Evolutionary conservation across 1,140 invertebrate genomes (phyloP), one percentile per base, ranked within the genome.

Genomic region (Orchesella cincta): DNA sequence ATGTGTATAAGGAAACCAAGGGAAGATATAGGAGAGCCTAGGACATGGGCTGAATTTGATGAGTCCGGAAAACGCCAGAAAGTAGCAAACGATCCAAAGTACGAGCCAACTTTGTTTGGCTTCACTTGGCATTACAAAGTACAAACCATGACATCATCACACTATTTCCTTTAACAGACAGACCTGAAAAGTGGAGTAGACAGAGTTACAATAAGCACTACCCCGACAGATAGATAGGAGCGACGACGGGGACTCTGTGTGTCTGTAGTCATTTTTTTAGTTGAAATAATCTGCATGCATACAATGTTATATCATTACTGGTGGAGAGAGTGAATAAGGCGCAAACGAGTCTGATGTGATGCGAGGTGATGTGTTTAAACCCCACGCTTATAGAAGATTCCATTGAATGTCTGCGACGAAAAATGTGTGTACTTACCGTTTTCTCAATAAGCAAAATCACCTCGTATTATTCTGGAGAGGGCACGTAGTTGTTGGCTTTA

Each of bases 271-370:
- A n/a, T 57, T n/a, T 18, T 26, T 57, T 57, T 3, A 57, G 12
- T 14, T 57, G 52, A n/a, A 57, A 14, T 57, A 57, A 57, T 57
- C 52, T 57, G 52, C 52, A 57, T 57, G 52, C 52, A 57, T 57
- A n/a, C 8, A 14, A 26, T 57, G 52, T 57, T n/a, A n/a, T 57
- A 23, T 57, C 23, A 26, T 26, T 57, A n/a, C 23, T 26, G 23
- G 14, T 14, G 52, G 52, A 57, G 23, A 18, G 23, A 57, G 23
- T 57, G 23, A 26, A 57, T 3, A 57, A 23, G 23, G 23, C 8
- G 14, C 14, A 26, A 57, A 57, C 3, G 20, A 46, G 39, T 12
- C 8, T 12, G 20, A 46, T 46, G 20, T 46, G 39, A 8, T 20
- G 39, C 8, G 20, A 46, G 39, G 8, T 12, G 39, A n/a, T n/a